Conservation (phyloP, 2,888 invertebrate genomes). For the Drosophila quinaria region DNA sequence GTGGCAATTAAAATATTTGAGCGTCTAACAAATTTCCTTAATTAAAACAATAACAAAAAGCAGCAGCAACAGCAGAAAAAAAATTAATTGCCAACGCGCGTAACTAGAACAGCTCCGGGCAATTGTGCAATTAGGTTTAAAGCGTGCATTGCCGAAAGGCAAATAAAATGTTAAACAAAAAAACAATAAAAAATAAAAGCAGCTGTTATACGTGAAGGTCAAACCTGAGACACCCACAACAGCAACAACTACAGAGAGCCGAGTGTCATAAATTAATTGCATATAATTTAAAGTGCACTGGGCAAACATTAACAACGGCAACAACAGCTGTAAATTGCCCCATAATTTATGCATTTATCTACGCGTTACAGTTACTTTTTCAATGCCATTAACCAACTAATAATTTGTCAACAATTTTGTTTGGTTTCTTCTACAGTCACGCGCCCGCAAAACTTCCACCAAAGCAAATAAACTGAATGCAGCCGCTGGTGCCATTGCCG, state of each 20-base stretch:
- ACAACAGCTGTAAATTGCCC: slow-evolving; percentile 35
- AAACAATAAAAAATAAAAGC: slow-evolving; percentile 10
- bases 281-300: slow-evolving; percentile 47
- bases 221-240: slow-evolving; percentile 30
- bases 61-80: neutral
- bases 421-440: slow-evolving; percentile 73
- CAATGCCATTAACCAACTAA: slow-evolving; percentile 47
- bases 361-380: slow-evolving; percentile 43
- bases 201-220: slow-evolving; percentile 28
- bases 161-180: slow-evolving; percentile 16
- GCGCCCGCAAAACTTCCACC: slow-evolving; percentile 84
- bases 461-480: slow-evolving; percentile 85
- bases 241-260: slow-evolving; percentile 20
- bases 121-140: slow-evolving; percentile 36
- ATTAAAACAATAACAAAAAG: slow-evolving; percentile 46
- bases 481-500: slow-evolving; percentile 67
- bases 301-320: slow-evolving; percentile 33
- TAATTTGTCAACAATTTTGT: slow-evolving; percentile 31
- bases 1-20: slow-evolving; percentile 76
- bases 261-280: slow-evolving; percentile 52
- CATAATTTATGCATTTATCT: slow-evolving; percentile 40
- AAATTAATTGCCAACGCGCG: slow-evolving; percentile 34
- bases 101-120: slow-evolving; percentile 30
- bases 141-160: slow-evolving; percentile 19
- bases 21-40: slow-evolving; percentile 66